phyloP scores from a whole-genome alignment of 2,888 invertebrate genomes.

The Chaetogeoica ovagalla region DNA sequence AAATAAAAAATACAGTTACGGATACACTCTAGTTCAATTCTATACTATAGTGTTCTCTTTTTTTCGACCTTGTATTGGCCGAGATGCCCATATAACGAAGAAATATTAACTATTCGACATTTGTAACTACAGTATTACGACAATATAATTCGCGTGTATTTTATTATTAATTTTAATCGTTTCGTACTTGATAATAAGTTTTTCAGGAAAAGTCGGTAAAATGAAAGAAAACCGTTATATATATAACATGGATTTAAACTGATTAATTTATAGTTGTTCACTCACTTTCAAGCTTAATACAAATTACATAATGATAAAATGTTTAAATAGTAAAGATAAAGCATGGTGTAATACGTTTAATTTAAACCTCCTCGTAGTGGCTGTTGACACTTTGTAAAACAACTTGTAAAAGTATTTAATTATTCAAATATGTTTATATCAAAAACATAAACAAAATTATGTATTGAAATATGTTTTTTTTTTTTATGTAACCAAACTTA shows the following conservation, averaged over 20 bases:
- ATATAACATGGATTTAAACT: background rate
- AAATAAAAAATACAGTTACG: background rate
- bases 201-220: background rate
- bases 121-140: background rate
- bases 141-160: background rate
- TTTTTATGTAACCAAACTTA: background rate
- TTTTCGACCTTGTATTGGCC: background rate
- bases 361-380: no score
- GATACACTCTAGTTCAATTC: constrained; percentile 3
- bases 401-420: no score
- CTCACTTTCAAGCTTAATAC: background rate
- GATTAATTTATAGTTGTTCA: background rate
- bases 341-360: background rate
- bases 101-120: no score
- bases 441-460: no score
- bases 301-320: background rate
- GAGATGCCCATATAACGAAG: background rate
- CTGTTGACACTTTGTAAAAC: background rate
- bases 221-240: background rate
- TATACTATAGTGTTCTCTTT: background rate
- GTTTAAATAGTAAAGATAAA: background rate
- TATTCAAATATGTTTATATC: no score
- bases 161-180: background rate
- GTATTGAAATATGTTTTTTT: no score
- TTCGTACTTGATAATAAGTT: background rate